Conservation (phyloP, 2,113 vertebrate species). For the Argyrosomus japonicus region DNA sequence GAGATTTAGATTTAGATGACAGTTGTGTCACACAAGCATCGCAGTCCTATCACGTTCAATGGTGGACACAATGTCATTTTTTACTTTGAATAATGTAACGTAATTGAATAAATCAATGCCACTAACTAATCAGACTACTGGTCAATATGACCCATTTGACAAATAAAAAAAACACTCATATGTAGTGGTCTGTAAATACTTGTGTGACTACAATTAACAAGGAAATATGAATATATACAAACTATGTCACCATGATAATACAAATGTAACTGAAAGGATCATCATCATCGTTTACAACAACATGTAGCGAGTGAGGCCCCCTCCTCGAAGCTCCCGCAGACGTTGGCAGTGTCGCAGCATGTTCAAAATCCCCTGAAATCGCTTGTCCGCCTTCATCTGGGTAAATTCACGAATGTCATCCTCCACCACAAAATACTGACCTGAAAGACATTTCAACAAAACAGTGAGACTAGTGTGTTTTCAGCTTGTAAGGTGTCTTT, state of each 20-base stretch:
- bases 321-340: conserved; percentile 86
- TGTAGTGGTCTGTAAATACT: not conserved
- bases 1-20: no score
- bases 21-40: not conserved
- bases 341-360: conserved; percentile 94
- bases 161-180: not conserved
- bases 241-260: not conserved
- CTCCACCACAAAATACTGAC: conserved; percentile 91
- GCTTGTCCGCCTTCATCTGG: conserved; percentile 88
- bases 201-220: not conserved
- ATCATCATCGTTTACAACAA: conserved; percentile 78
- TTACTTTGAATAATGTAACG: not conserved
- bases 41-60: not conserved
- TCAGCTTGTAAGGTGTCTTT: no score
- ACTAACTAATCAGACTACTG: not conserved
- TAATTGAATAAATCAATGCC: not conserved
- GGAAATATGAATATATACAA: not conserved
- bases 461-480: not conserved
- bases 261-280: not conserved
- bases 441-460: conserved; percentile 75
- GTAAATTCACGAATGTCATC: conserved; percentile 90
- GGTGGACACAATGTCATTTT: not conserved
- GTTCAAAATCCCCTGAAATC: conserved; percentile 88
- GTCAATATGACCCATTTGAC: not conserved
- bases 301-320: conserved; percentile 85